Evolutionary conservation across 1,140 invertebrate species (phyloP).

Genomic region (Hycleus phaleratus): DNA sequence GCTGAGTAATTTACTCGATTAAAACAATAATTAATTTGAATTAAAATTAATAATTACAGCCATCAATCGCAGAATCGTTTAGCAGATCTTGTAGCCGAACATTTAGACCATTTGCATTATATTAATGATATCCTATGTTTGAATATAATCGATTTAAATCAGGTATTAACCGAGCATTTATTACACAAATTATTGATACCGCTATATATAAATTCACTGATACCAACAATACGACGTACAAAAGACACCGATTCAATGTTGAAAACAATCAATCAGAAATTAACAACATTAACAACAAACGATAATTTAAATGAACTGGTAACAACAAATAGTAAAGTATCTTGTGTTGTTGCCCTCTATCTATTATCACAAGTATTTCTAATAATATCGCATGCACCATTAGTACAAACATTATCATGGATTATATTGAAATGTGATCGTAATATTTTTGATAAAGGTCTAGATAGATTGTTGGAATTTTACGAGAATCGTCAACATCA

Average conservation of each 20-base stretch:
- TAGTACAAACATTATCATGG: conserved; percentile 81
- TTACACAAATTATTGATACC: conserved; percentile 90
- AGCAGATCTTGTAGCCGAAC: conserved; percentile 92
- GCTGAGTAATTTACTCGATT: conserved; percentile 66
- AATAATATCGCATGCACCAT: conserved; percentile 80
- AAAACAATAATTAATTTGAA: too few relatives aligned
- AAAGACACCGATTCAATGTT: background rate
- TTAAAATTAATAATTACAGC: conserved; percentile 44
- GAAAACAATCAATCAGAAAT: background rate
- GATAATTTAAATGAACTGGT: conserved; percentile 24
- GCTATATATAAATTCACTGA: conserved; percentile 88
- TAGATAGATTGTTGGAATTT: conserved; percentile 44
- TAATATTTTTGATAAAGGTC: conserved; percentile 60
- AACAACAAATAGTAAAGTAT: conserved; percentile 45
- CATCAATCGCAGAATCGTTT: conserved; percentile 88
- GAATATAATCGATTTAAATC: conserved; percentile 87
- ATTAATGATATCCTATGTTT: conserved; percentile 93
- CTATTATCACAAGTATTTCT: conserved; percentile 94
- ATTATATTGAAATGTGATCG: conserved; percentile 77
- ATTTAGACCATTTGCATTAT: conserved; percentile 96
- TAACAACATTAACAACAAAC: conserved; percentile 15
- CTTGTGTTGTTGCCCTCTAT: conserved; percentile 85
- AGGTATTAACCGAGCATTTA: conserved; percentile 92
- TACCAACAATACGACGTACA: conserved; percentile 27
- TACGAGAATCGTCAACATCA: conserved; percentile 25